These are phyloP conservation scores for Philaethria dido DNA, from an alignment of 2,888 invertebrate species.

Conservation along the genomic window DNA sequence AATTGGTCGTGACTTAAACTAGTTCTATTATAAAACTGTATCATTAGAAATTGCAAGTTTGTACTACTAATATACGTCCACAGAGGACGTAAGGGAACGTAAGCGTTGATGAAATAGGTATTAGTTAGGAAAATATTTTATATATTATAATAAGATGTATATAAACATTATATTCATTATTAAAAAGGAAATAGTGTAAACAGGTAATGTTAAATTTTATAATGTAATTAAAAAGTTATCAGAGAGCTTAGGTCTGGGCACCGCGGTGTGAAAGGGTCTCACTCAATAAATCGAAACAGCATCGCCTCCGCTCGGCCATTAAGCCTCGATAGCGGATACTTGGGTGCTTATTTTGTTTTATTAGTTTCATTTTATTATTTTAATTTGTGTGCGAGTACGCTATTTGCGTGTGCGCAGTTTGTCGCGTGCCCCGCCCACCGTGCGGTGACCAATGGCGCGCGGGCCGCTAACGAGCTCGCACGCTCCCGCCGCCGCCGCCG, in stretches of 20 bases:
- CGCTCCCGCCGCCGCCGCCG: constrained; percentile 53
- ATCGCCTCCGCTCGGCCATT: constrained; percentile 78
- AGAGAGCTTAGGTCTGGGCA: constrained; percentile 33
- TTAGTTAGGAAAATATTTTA: background rate
- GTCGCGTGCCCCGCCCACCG: constrained; percentile 73
- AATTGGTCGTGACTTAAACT: constrained; percentile 39
- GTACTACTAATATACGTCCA: background rate
- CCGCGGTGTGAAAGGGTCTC: constrained; percentile 54
- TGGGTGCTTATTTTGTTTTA: constrained; percentile 79
- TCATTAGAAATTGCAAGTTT: constrained; percentile 17
- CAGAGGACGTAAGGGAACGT: background rate
- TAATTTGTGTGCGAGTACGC: constrained; percentile 82
- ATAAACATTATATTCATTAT: background rate
- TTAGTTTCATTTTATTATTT: constrained; percentile 83
- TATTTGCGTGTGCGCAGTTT: constrained; percentile 83
- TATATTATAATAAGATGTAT: background rate
- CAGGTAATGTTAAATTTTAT: background rate
- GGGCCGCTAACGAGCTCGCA: constrained; percentile 58
- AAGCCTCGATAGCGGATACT: constrained; percentile 76
- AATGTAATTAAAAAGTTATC: background rate
- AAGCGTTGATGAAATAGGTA: background rate
- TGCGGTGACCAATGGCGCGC: constrained; percentile 66
- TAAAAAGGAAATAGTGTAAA: background rate
- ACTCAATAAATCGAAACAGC: constrained; percentile 71
- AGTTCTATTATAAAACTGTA: constrained; percentile 24